Percentiles rank a stretch among this genome's conserved stretches.
These are phyloP conservation scores for Alsophila aescularia DNA, from an alignment of 2,888 invertebrate genomes.

Conservation along the genomic window DNA sequence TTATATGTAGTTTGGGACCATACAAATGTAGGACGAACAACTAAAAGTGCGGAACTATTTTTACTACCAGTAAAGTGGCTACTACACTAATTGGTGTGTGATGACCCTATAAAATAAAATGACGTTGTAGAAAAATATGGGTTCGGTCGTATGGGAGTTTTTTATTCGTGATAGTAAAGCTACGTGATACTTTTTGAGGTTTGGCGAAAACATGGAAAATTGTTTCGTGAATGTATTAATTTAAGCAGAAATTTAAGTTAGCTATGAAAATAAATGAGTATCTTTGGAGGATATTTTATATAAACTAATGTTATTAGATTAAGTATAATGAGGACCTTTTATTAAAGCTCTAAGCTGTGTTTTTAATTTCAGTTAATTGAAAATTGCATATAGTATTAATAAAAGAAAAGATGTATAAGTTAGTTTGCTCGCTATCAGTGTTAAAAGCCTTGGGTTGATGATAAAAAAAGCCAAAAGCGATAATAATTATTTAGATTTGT, in stretches of 20 bases:
- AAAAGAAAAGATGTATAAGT: too few species aligned
- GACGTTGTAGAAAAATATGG: slow-evolving; percentile 33
- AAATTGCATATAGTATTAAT: too few species aligned
- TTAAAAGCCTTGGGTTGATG: not conserved
- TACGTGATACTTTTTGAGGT: not conserved
- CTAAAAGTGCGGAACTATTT: slow-evolving; percentile 49
- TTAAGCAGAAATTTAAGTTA: too few species aligned
- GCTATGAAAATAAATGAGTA: too few species aligned
- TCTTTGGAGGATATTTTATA: too few species aligned
- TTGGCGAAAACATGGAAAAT: not conserved
- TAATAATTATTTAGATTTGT: slow-evolving; percentile 36
- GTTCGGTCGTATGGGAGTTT: slow-evolving; percentile 20
- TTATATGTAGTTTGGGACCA: slow-evolving; percentile 38
- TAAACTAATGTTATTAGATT: too few species aligned
- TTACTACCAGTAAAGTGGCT: slow-evolving; percentile 54
- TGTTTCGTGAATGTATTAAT: too few species aligned
- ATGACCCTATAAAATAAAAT: slow-evolving; percentile 48
- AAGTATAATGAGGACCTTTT: too few species aligned
- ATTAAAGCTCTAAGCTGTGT: too few species aligned
- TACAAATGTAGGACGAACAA: slow-evolving; percentile 49
- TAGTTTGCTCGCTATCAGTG: not conserved
- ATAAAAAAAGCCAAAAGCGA: slow-evolving; percentile 33
- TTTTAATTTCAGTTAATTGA: too few species aligned
- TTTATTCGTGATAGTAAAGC: slow-evolving; percentile 15
- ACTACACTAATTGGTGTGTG: slow-evolving; percentile 52